Base-by-base conservation (phyloP, 2,888 invertebrate genomes). In the Xanthia togata region DNA sequence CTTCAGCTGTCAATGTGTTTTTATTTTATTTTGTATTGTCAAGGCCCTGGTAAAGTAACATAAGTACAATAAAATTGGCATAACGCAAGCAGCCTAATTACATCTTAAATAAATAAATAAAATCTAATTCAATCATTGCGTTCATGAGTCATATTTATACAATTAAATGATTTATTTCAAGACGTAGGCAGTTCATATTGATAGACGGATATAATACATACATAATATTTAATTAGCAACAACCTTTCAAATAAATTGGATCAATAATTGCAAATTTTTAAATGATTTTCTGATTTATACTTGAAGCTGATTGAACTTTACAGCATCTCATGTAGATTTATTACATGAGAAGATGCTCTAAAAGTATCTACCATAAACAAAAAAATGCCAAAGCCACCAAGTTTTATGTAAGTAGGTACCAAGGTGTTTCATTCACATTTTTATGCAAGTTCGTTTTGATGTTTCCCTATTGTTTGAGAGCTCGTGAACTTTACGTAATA, bases 401-500 rank as follows among this genome's bases (percentile, higher is more conserved):
- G 41, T 50, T 81, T 47, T 44, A 41, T 31, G 23, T 68, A 60
- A 44, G 59, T 59, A 60, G 31, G 64, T 38, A n/a, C 23, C 47
- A 31, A 55, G 9, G 20, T 38, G 35, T 64, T 73, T 64, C 50
- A 63, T 67, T 76, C 26, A 44, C 31, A 76, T 68, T 76, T 83
- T 60, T 38, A 68, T 71, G 53, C 73, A 78, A 73, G 55, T 67
- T 55, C 12, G 23, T 57, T 72, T 57, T 44, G 23, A 63, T 77
- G 60, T 38, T 64, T 35, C 65, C 69, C 84, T 82, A 80, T 82
- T 85, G 77, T 85, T 87, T 79, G 55, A 73, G 47, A 73, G 74
- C 71, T 79, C 75, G 78, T 85, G 76, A 82, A 85, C 79, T 86
- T 92, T 90, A 90, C 83, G 86, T 90, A 91, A 92, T 76, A 73